Base-by-base conservation (phyloP, 2,888 invertebrate species). In the Harpalus rubripes region DNA sequence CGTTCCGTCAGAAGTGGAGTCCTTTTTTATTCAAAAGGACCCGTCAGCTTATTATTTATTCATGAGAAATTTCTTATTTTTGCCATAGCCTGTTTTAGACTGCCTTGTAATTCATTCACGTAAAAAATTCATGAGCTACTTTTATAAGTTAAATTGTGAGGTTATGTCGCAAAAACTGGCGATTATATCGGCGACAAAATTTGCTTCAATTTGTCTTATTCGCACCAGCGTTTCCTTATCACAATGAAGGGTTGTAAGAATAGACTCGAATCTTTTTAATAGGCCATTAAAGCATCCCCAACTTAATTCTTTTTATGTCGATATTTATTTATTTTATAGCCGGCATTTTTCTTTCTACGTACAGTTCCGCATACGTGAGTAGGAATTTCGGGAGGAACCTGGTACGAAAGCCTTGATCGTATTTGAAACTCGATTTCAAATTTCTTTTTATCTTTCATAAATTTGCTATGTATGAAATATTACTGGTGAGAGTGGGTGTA, bases 1-100 rank as follows among this genome's bases (percentile, higher is more conserved):
- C 68, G 16, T 12, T 18, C 41, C 18, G 72, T 74, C 72, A 74
- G 18, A 74, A 74, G 72, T 44, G 41, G 44, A 44, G 72, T 74
- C 72, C 72, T 74, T 74, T 68, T 74, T 74, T 74, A 74, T 74
- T 74, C 72, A 74, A 44, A 74, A 74, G 72, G 72, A 41, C 16
- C 72, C 72, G 41, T 74, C 18, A 41, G 41, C 72, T 68, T 44
- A 74, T 74, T 74, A 74, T 44, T 74, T 74, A 74, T 74, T 74
- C 72, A 74, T 74, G 72, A 74, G 44, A 74, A 74, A 74, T 74
- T 74, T 74, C 72, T 74, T 74, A 74, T 74, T 74, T 74, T 74
- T 74, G 52, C 72, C 44, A 12, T 16, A 74, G 12, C 72, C 41
- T 44, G 68, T 68, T 68, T 39, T 41, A 68, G 68, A 15, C 68